Percentiles rank a stretch among this genome's conserved stretches.
phyloP scores from a whole-genome alignment of 2,888 invertebrate species.

The Eudasyphora cyanicolor region DNA sequence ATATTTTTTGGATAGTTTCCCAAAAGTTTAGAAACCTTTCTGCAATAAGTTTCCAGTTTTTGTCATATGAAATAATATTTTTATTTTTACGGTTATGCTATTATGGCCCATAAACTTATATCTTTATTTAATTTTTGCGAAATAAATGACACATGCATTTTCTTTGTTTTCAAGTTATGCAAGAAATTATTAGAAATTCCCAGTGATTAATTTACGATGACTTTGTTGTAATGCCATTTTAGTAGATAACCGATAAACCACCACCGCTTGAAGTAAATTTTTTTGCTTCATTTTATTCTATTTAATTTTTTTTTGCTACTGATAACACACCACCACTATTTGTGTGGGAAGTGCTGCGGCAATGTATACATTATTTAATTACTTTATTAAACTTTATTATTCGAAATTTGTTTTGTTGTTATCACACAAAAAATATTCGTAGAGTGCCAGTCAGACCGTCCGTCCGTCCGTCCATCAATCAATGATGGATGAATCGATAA shows the following conservation, averaged over 20 bases:
- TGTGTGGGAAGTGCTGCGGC: background rate
- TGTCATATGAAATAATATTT: too few species aligned
- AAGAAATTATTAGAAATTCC: background rate
- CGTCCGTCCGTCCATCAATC: background rate
- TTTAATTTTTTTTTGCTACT: too few species aligned
- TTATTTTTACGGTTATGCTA: too few species aligned
- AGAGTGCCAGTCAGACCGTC: too few species aligned
- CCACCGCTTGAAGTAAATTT: background rate
- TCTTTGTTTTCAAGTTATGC: constrained; percentile 2
- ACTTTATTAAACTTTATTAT: background rate
- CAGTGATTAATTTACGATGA: constrained; percentile 5
- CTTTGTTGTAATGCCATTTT: background rate
- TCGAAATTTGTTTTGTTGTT: background rate
- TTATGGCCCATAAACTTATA: background rate
- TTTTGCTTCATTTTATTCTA: constrained; percentile 2
- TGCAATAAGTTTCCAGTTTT: too few species aligned
- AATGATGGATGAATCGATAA: background rate
- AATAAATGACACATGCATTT: constrained; percentile 3
- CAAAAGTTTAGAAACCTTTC: too few species aligned
- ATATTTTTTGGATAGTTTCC: too few species aligned
- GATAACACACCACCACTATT: background rate
- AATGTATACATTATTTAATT: background rate
- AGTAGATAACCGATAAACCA: constrained; percentile 10
- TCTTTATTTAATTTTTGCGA: background rate
- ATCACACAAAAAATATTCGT: background rate